Base-by-base conservation (phyloP, 1,140 invertebrate genomes). In the Anastrepha ludens region DNA sequence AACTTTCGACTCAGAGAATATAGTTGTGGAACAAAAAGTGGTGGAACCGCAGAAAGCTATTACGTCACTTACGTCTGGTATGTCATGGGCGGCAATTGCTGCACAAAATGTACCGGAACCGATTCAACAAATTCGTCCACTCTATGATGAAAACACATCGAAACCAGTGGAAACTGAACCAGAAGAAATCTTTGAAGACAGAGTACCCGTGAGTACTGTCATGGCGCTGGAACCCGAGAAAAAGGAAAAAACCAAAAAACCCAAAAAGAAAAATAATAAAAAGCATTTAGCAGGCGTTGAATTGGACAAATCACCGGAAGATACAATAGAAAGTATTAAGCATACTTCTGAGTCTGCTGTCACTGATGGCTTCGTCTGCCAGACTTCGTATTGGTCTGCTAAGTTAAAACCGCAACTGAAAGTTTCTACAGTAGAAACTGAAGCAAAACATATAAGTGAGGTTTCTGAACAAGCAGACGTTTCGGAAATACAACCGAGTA, bases 21-120 rank as follows among this genome's bases (percentile, higher is more conserved):
- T 20, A 15, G 47, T 55, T 65, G 9, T 41, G 29, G 60, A 74
- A 6, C 15, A 87, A 85, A 62, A 55, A 5, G 86, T 47, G 4
- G 70, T 85, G 47, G n/a, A 29, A 44, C 47, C 39, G n/a, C 62
- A 65, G 29, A 65, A 44, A 67, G 67, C 58, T 41, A 85, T 90
- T 59, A 50, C 88, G 39, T 87, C 88, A 2, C 58, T 88, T 50
- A 90, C 88, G 4, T 89, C 90, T 20, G 91, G 91, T 3, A 89
- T 93, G 88, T 93, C 92, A 20, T 93, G 92, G 92, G 92, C 92
- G 13, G 92, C 90, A 0, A 91, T 93, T 29, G 89, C 92, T 62
- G 92, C 92, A 17, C 90, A 93, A 62, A 93, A 93, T 88, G 92
- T 93, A 47, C 91, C 91, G n/a, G 89, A 91, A 85, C 91, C 91